Evolutionary conservation across 2,113 vertebrate genomes (phyloP), one percentile per base, ranked within the genome.

Genomic region (Pipa parva): DNA sequence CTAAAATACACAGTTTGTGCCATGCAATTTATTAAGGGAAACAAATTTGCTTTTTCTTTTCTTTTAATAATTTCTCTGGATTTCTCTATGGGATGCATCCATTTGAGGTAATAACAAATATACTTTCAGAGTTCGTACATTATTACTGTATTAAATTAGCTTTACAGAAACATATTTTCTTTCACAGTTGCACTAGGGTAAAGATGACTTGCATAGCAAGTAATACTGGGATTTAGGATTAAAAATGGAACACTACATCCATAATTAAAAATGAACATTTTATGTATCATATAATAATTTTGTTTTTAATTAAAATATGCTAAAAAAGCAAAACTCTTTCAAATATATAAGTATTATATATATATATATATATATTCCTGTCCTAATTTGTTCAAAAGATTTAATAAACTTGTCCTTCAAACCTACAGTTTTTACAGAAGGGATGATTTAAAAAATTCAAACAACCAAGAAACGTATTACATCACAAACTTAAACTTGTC

Each of bases 1-100:
- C 39, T 42, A 42, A 42, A 42, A 42, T 42, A 17, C 37, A 42
- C 39, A 42, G 39, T 42, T 42, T 42, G 39, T 42, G 39, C 39
- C 39, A n/a, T n/a, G 39, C 39, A 42, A 42, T 42, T 42, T 42
- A 42, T 42, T n/a, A 42, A n/a, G 39, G 39, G 3, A 17, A 42
- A 42, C 39, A 15, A 42, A 42, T 13, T 42, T 42, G 39, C 39
- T 42, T 42, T 42, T 42, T 42, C 39, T 42, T 42, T 42, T 42
- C 39, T 42, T 7, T 42, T 42, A 42, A 42, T 42, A 42, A 42
- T 42, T 5, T 42, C n/a, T 42, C 37, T 5, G 5, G 39, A 42
- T n/a, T 42, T 42, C 39, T 42, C 39, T 42, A 11, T 42, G 39
- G 39, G 39, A n/a, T 17, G n/a, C 39, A 42, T 7, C 39, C 15